These are phyloP conservation scores for Nowickia ferox DNA, from an alignment of 2,888 invertebrate species.

Conservation along the genomic window DNA sequence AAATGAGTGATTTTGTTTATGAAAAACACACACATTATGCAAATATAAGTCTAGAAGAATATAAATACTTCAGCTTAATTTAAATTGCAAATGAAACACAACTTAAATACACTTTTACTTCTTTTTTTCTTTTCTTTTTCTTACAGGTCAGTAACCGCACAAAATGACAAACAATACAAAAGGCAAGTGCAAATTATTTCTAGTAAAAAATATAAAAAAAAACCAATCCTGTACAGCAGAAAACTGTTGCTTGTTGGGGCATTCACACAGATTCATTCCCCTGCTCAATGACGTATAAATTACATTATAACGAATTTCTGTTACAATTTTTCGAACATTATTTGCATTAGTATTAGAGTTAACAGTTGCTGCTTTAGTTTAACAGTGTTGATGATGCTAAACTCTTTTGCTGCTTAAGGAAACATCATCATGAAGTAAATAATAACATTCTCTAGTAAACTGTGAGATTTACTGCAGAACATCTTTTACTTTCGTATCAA, in stretches of 20 bases:
- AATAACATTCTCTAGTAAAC: not conserved
- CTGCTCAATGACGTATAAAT: not conserved
- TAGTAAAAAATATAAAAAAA: not conserved
- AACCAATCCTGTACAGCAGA: conserved; percentile 26
- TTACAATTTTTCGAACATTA: conserved; percentile 9
- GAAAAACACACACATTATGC: conserved; percentile 51
- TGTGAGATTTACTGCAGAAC: conserved; percentile 14
- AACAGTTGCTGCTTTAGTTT: conserved; percentile 13
- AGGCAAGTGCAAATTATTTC: conserved; percentile 37
- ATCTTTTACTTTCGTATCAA: conserved; percentile 13
- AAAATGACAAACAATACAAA: conserved; percentile 48
- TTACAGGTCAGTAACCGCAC: conserved; percentile 61
- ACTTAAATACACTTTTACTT: conserved; percentile 42
- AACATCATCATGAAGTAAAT: conserved; percentile 28
- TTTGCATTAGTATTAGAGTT: conserved; percentile 15
- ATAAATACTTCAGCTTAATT: conserved; percentile 49
- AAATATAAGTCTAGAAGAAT: conserved; percentile 52
- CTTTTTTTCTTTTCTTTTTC: conserved; percentile 28
- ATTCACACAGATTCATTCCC: conserved; percentile 6
- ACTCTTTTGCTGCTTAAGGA: not conserved
- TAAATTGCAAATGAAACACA: conserved; percentile 61
- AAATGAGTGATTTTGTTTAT: conserved; percentile 39
- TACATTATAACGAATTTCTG: conserved; percentile 62
- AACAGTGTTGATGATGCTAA: not conserved
- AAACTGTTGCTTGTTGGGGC: conserved; percentile 63